phyloP scores from a whole-genome alignment of 2,888 invertebrate species.

The Spilosoma lubricipeda region DNA sequence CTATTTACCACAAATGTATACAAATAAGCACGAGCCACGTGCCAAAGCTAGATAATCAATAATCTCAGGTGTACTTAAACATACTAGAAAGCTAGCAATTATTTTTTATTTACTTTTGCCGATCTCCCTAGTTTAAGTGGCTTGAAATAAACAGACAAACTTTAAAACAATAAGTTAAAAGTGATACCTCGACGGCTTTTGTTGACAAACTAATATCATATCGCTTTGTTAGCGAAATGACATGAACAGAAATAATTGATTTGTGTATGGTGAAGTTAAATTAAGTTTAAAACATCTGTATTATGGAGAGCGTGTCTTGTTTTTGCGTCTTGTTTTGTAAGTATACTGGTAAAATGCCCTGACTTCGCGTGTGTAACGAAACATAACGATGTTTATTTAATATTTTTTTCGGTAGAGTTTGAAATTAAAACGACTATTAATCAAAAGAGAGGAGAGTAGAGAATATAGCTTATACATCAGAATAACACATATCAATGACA shows the following conservation, averaged over 20 bases:
- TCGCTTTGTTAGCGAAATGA: constrained; percentile 22
- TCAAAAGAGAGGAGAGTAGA: too few relatives aligned
- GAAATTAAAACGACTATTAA: too few relatives aligned
- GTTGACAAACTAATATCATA: constrained; percentile 43
- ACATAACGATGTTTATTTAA: not conserved
- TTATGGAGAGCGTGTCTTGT: not conserved
- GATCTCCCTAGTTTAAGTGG: not conserved
- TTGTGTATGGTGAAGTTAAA: constrained; percentile 17
- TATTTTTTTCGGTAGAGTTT: too few relatives aligned
- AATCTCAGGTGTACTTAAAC: too few relatives aligned
- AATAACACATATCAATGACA: too few relatives aligned
- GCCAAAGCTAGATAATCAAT: too few relatives aligned
- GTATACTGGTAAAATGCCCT: not conserved
- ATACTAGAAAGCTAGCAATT: too few relatives aligned
- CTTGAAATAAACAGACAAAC: constrained; percentile 11
- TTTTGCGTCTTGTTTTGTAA: not conserved
- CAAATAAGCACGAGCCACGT: too few relatives aligned
- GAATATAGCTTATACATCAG: too few relatives aligned
- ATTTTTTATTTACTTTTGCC: too few relatives aligned
- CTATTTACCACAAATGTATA: too few relatives aligned
- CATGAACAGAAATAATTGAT: constrained; percentile 18
- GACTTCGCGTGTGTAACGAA: not conserved
- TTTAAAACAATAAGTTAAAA: constrained; percentile 25
- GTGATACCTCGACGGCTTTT: constrained; percentile 16
- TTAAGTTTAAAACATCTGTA: constrained; percentile 10